Evolutionary conservation across 2,113 vertebrate species (phyloP).

Genomic region (Muscicapa adusta): DNA sequence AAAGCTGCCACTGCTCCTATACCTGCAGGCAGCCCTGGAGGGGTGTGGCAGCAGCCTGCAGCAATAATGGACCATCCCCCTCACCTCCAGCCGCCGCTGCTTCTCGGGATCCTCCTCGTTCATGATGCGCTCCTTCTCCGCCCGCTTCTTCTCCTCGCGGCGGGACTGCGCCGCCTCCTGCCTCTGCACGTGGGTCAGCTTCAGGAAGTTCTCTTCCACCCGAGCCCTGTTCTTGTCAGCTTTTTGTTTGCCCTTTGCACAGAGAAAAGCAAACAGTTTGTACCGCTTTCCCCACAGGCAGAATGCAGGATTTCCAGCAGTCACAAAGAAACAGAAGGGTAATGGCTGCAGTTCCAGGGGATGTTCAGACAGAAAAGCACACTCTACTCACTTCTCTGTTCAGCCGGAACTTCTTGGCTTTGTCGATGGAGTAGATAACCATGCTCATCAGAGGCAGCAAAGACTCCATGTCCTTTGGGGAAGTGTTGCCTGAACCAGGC

Average conservation of each 20-base stretch:
- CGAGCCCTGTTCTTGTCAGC: slow-evolving; percentile 94
- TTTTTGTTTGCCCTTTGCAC: slow-evolving; percentile 89
- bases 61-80: background rate
- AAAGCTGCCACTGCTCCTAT: fast-evolving
- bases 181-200: slow-evolving; percentile 93
- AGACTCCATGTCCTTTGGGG: slow-evolving; percentile 98
- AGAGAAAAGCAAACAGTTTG: background rate
- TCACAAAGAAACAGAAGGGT: background rate
- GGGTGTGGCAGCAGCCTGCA: background rate
- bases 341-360: background rate
- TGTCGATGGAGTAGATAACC: slow-evolving; percentile 98
- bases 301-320: background rate
- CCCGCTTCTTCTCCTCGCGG: slow-evolving; percentile 94
- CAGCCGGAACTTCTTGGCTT: slow-evolving; percentile 95
- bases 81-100: slow-evolving; percentile 92
- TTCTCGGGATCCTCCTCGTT: slow-evolving; percentile 97
- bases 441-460: slow-evolving; percentile 97
- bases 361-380: background rate
- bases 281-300: background rate
- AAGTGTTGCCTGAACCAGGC: slow-evolving; percentile 97
- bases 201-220: slow-evolving; percentile 97
- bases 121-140: slow-evolving; percentile 98
- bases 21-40: background rate
- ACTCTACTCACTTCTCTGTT: slow-evolving; percentile 88
- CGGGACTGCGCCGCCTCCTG: slow-evolving; percentile 96